Evolutionary conservation across 2,113 vertebrate genomes (phyloP).

Genomic region (Cyanistes caeruleus): DNA sequence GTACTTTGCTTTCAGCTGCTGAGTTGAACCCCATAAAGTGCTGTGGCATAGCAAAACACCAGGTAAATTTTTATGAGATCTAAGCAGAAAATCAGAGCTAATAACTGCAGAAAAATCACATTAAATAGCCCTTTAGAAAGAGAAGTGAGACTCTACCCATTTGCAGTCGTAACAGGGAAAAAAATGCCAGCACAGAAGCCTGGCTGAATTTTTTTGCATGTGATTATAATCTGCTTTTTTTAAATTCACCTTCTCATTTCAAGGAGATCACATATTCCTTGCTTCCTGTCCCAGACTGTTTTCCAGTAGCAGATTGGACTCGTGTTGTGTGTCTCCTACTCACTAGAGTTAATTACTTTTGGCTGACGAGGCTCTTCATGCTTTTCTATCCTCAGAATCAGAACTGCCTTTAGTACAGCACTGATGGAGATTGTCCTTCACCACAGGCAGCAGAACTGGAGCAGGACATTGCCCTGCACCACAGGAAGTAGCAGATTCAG

Average conservation of each 20-base stretch:
- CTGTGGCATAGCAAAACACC: background rate
- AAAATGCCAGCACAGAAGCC: background rate
- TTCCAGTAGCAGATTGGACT: conserved; percentile 13
- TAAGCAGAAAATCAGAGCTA: background rate
- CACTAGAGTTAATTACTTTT: conserved; percentile 10
- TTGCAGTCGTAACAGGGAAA: background rate
- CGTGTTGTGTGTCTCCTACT: background rate
- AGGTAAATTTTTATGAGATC: background rate
- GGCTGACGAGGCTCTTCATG: background rate
- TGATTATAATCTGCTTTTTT: background rate
- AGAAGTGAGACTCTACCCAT: background rate
- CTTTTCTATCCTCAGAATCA: background rate
- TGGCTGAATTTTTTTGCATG: background rate
- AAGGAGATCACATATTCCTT: background rate
- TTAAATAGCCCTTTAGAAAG: background rate
- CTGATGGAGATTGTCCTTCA: background rate
- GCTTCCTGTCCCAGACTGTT: background rate
- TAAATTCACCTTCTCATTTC: background rate
- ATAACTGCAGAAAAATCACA: background rate
- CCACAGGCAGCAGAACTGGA: background rate
- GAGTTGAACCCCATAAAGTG: background rate
- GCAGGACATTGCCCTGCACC: background rate
- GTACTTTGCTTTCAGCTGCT: background rate
- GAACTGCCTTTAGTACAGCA: background rate
- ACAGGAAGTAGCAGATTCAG: background rate